A percentile compares a stretch with the other conserved stretches of the same genome.
These are phyloP conservation scores for Geococcyx californianus DNA, from an alignment of 2,113 vertebrate genomes.

Conservation along the genomic window DNA sequence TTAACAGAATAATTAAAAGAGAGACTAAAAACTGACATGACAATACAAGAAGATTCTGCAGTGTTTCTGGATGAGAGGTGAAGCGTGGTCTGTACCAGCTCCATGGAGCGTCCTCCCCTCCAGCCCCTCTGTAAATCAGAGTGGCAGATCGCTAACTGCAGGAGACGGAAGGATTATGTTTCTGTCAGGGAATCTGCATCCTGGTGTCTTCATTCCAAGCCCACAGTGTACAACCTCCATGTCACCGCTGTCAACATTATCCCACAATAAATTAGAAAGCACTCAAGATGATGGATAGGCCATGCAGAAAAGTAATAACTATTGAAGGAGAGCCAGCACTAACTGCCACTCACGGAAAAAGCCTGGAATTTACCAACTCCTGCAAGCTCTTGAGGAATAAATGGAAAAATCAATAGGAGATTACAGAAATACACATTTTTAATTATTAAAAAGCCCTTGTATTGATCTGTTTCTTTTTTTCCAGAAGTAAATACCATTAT, in stretches of 20 bases:
- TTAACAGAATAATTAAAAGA: background rate
- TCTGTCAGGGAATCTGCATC: conserved; percentile 24
- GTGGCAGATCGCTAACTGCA: background rate
- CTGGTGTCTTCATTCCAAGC: conserved; percentile 26
- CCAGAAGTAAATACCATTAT: conserved; percentile 70
- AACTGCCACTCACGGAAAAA: conserved; percentile 16
- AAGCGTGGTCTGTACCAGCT: background rate
- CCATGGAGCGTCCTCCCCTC: background rate
- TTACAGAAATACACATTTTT: conserved; percentile 76
- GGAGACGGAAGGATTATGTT: background rate
- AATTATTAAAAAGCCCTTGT: conserved; percentile 75
- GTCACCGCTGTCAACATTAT: conserved; percentile 44
- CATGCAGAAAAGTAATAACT: conserved; percentile 41
- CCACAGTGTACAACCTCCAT: background rate
- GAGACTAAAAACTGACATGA: background rate
- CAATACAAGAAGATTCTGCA: background rate
- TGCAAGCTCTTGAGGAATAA: conserved; percentile 29
- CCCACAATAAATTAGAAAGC: conserved; percentile 58
- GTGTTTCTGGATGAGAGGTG: background rate
- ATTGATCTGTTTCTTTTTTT: conserved; percentile 63
- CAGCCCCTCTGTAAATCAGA: background rate
- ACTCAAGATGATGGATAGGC: conserved; percentile 50
- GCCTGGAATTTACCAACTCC: conserved; percentile 28
- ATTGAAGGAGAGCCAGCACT: conserved; percentile 4
- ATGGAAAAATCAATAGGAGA: conserved; percentile 64